phyloP scores from a whole-genome alignment of 2,113 vertebrate species.

The Chionomys nivalis region DNA sequence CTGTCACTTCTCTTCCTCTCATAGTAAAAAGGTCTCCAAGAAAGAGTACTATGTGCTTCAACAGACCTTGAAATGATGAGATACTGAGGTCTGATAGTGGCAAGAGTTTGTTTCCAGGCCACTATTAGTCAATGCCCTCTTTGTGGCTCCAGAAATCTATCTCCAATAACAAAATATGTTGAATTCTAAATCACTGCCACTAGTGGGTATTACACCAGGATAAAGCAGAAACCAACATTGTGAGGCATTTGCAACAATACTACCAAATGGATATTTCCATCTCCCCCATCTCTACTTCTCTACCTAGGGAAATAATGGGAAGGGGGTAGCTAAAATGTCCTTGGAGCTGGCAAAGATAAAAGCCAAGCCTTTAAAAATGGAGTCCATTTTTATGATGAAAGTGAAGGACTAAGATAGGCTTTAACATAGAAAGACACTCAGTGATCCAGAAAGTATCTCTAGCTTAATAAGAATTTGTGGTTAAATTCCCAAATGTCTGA shows the following conservation, averaged over 20 bases:
- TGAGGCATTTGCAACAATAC: conserved; percentile 18
- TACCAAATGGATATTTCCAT: neutral
- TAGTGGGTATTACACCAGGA: neutral
- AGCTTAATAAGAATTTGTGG: neutral
- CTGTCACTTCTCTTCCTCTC: conserved; percentile 5
- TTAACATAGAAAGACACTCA: neutral
- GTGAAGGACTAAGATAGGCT: neutral
- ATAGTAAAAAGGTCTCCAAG: neutral
- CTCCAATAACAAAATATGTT: conserved; percentile 6
- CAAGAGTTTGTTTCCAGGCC: conserved; percentile 8
- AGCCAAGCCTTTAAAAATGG: neutral
- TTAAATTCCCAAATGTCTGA: conserved; percentile 20
- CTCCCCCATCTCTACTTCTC: neutral
- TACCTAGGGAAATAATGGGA: neutral
- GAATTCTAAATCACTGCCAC: conserved; percentile 16
- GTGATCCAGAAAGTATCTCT: neutral
- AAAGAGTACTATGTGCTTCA: neutral
- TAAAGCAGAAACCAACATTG: neutral
- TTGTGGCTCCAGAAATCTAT: conserved; percentile 25
- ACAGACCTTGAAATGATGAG: neutral
- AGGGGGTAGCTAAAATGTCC: neutral
- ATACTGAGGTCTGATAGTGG: conserved; percentile 1
- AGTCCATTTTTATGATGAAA: neutral
- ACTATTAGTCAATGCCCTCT: neutral
- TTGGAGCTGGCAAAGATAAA: neutral